Evolutionary conservation across 2,797 vertebrate genomes (phyloP), one percentile per base, ranked within the genome.

Genomic region (Trematomus bernacchii): DNA sequence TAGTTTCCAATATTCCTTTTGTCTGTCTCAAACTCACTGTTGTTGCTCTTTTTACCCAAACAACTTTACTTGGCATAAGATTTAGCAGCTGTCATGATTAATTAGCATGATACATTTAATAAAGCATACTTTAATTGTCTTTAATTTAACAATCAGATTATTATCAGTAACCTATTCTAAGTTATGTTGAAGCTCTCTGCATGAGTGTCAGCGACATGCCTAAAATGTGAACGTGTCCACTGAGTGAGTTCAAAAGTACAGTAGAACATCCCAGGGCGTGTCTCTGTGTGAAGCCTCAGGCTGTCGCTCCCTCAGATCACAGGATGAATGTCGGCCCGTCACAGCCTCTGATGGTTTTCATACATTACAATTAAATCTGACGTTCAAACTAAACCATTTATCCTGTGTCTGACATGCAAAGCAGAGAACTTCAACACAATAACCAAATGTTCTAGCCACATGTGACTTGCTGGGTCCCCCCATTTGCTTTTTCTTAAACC

Each of bases 301-400:
- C 80, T 21, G 54, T 33, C 14, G 11, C 77, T 76, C 48, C 58
- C 75, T 88, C 47, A 71, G 66, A 85, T 83, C 79, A n/a, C 66
- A 77, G 46, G 16, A 62, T 14, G 42, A 71, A 63, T 68, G 30
- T 55, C 43, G 40, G 40, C 21, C 48, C 82, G 54, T 80, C 72
- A 66, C 37, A 19, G 1, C 51, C 47, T 68, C 66, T 90, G 86
- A 92, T 91, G 81, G 77, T 91, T 92, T 90, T 85, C 53, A 76
- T 42, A 19, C 6, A 1, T 3, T 0, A 10, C 66, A 46, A 61
- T 81, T 79, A 80, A 27, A 27, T 6, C 71, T 82, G 76, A 40
- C 76, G 54, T 37, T 83, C 66, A 69, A 54, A 21, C 53, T 50
- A 62, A 85, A 80, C 14, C 48, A 69, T 85, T 85, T 48, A 12